phyloP scores from a whole-genome alignment of 2,797 vertebrate species.

The Danio jaintianensis region DNA sequence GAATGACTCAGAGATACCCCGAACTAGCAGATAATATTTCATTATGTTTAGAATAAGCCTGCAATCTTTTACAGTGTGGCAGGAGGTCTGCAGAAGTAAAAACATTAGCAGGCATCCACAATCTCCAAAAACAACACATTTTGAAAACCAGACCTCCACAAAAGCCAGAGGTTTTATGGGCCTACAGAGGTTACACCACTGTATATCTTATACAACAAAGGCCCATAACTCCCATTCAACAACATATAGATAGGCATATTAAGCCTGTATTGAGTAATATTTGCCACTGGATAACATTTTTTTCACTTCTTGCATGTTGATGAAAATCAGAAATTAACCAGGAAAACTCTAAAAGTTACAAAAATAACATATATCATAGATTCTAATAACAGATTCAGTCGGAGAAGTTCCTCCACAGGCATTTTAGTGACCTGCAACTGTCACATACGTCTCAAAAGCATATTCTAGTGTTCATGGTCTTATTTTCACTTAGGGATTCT shows the following conservation, averaged over 20 bases:
- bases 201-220: not conserved
- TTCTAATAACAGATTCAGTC: not conserved
- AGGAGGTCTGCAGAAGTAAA: not conserved
- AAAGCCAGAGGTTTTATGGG: not conserved
- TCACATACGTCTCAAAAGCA: not conserved
- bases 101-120: not conserved
- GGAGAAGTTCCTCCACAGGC: not conserved
- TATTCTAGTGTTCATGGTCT: not conserved
- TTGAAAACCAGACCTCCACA: not conserved
- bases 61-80: not conserved
- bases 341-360: not conserved
- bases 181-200: constrained; percentile 6
- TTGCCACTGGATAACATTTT: not conserved
- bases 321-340: not conserved
- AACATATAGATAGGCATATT: constrained; percentile 14
- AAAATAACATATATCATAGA: not conserved
- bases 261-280: not conserved
- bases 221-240: not conserved
- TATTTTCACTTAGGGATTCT: not conserved
- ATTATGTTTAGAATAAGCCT: not conserved
- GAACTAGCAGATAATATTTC: constrained; percentile 13
- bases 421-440: not conserved
- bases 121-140: constrained; percentile 1
- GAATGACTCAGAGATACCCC: not conserved
- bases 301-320: not conserved